Conservation (phyloP, 2,888 invertebrate genomes). For the Aelia acuminata region DNA sequence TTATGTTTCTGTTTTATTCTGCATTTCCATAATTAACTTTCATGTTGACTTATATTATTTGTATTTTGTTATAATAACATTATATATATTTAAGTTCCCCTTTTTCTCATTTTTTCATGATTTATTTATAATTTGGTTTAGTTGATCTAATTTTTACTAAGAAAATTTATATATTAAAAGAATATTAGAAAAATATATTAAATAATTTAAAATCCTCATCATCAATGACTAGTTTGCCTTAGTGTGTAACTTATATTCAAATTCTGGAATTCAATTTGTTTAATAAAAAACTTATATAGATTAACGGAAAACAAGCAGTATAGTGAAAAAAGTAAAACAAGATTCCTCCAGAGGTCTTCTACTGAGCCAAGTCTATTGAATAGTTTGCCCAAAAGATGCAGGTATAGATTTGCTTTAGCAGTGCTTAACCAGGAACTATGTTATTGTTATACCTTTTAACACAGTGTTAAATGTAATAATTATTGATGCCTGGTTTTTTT, state of each 20-base stretch:
- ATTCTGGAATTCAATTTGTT: slow-evolving; percentile 6
- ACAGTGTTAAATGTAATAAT: slow-evolving; percentile 7
- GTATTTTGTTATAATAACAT: background rate
- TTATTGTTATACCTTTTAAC: background rate
- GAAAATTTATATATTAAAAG: background rate
- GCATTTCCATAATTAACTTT: background rate
- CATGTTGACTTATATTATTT: background rate
- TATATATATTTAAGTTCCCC: background rate
- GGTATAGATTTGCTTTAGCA: slow-evolving; percentile 56
- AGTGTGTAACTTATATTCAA: slow-evolving; percentile 17
- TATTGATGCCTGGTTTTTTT: background rate
- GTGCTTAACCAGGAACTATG: slow-evolving; percentile 34
- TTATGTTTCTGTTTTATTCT: background rate
- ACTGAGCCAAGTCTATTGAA: slow-evolving; percentile 56
- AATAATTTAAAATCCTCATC: background rate
- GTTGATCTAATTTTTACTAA: background rate
- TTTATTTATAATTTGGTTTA: background rate
- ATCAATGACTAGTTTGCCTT: background rate
- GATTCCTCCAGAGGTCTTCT: slow-evolving; percentile 50
- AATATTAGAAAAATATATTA: no score
- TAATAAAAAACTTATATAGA: slow-evolving; percentile 60
- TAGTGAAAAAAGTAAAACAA: slow-evolving; percentile 42
- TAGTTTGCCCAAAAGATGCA: slow-evolving; percentile 60
- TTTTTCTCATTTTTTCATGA: background rate
- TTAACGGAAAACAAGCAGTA: slow-evolving; percentile 62